Conservation (phyloP, 2,888 invertebrate species). For the Acronicta psi region DNA sequence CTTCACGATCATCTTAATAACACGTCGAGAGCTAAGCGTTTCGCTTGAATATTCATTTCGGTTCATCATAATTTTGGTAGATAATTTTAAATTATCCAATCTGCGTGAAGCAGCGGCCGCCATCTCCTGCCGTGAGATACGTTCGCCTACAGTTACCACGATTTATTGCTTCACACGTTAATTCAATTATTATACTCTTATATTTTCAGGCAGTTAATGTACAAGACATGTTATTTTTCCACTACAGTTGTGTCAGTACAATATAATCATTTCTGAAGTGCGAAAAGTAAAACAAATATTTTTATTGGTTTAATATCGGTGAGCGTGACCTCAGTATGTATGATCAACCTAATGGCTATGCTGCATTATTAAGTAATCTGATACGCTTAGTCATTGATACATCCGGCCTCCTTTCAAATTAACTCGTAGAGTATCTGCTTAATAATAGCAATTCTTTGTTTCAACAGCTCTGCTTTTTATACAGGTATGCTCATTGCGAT, state of each 20-base stretch:
- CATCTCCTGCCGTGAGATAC: constrained; percentile 61
- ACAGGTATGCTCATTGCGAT: background rate
- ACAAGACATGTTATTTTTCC: constrained; percentile 37
- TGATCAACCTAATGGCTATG: constrained; percentile 43
- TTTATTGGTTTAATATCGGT: constrained; percentile 31
- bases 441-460: constrained; percentile 51
- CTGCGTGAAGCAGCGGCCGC: constrained; percentile 64
- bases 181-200: constrained; percentile 66
- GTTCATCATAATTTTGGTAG: constrained; percentile 86
- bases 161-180: constrained; percentile 79
- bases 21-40: constrained; percentile 82
- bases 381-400: constrained; percentile 68
- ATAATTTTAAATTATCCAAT: constrained; percentile 87
- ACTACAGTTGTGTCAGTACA: constrained; percentile 16
- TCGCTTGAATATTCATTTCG: constrained; percentile 88
- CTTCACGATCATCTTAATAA: constrained; percentile 87
- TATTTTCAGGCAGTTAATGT: constrained; percentile 37
- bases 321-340: constrained; percentile 53
- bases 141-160: constrained; percentile 66
- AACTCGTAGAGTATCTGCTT: constrained; percentile 40
- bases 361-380: constrained; percentile 68
- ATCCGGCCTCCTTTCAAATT: constrained; percentile 70
- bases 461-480: constrained; percentile 26
- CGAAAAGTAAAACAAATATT: constrained; percentile 20
- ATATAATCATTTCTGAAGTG: constrained; percentile 18